These are phyloP conservation scores for Phocoena sinus DNA, from an alignment of 2,113 vertebrate genomes.

Conservation along the genomic window DNA sequence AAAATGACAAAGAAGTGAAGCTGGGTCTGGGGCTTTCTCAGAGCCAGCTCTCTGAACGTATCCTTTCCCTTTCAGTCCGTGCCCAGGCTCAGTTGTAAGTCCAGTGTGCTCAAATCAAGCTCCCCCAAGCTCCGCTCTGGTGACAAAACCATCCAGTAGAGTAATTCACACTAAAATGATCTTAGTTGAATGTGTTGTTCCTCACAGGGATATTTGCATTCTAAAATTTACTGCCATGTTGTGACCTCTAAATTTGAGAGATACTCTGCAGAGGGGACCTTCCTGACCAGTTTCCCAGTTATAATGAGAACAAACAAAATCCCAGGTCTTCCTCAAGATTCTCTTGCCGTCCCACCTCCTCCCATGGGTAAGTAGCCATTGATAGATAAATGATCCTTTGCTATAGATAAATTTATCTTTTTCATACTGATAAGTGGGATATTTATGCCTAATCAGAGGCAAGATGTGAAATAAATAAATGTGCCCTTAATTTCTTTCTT, in stretches of 20 bases:
- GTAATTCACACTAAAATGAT: not conserved
- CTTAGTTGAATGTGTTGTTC: not conserved
- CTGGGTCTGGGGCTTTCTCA: not conserved
- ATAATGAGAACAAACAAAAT: slow-evolving; percentile 32
- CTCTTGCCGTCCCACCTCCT: not conserved
- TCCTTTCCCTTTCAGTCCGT: not conserved
- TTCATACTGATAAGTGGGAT: slow-evolving; percentile 28
- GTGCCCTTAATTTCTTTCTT: slow-evolving; percentile 6
- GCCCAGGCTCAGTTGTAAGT: not conserved
- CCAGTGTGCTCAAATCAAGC: not conserved
- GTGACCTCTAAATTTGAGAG: not conserved
- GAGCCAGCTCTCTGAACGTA: not conserved
- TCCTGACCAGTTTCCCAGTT: not conserved
- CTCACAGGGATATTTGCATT: slow-evolving; percentile 1
- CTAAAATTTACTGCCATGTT: not conserved
- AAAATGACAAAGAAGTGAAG: not conserved
- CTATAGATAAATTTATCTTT: slow-evolving; percentile 2
- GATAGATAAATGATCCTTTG: not conserved
- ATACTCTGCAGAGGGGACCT: not conserved
- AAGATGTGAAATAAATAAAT: slow-evolving; percentile 29
- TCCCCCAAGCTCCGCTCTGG: not conserved
- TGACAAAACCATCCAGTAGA: not conserved
- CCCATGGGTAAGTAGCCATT: not conserved
- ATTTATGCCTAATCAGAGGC: slow-evolving; percentile 13
- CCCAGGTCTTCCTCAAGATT: not conserved